Evolutionary conservation across 2,113 vertebrate genomes (phyloP).

Genomic region (Anolis sagrei): DNA sequence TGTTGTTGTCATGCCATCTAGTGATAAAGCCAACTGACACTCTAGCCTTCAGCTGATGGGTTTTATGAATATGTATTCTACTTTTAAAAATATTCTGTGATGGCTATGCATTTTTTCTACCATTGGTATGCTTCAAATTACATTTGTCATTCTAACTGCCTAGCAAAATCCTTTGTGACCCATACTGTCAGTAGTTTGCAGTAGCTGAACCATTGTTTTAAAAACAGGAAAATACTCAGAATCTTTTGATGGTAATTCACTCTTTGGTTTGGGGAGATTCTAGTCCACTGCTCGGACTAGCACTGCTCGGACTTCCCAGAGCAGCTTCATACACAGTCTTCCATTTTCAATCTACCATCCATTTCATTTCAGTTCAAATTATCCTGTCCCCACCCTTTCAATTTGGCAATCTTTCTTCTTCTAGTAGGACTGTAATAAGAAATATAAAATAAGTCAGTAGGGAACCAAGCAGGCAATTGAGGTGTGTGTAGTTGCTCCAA

Average conservation of each 20-base stretch:
- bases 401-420: not conserved
- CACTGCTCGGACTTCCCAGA: not conserved
- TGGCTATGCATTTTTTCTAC: not conserved
- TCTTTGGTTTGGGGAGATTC: not conserved
- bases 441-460: constrained; percentile 1
- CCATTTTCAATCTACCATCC: not conserved
- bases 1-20: not conserved
- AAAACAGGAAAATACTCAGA: not conserved
- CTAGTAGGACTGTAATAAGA: not conserved
- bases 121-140: not conserved
- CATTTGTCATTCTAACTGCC: not conserved
- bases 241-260: not conserved
- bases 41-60: not conserved
- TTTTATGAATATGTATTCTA: not conserved
- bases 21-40: not conserved
- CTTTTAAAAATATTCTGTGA: too few relatives aligned
- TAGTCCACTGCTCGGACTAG: not conserved
- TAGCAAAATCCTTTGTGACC: not conserved
- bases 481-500: constrained; percentile 55
- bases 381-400: too few relatives aligned
- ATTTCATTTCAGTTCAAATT: not conserved
- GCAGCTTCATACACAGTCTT: not conserved
- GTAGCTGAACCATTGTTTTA: not conserved
- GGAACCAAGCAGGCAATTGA: constrained; percentile 20
- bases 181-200: not conserved